Evolutionary conservation across 1,140 invertebrate genomes (phyloP), one percentile per base, ranked within the genome.

Genomic region (Telenomus remus): DNA sequence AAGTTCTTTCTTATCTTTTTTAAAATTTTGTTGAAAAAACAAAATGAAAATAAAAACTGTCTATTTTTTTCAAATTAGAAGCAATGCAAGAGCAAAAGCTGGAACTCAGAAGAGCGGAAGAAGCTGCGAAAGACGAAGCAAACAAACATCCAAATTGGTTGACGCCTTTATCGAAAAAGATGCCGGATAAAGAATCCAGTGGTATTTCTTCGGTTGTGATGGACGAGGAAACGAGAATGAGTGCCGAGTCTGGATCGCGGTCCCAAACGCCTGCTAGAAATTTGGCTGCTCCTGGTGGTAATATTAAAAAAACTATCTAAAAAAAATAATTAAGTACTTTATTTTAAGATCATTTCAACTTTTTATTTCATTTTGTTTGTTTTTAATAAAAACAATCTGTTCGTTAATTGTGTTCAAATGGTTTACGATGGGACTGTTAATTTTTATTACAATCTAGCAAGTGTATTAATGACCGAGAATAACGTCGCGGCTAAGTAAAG

Each of bases 161-260:
- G 4, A 81, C 87, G 0, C 87, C 87, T 14, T 42, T 80, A 11
- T 82, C 83, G 5, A 87, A 84, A 48, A 85, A 82, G 63, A 56
- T 73, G 16, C 14, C 69, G 7, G 53, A 53, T 33, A 65, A 73
- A 27, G 37, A 72, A 12, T 66, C 74, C 0, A 83, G 68, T 43
- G 83, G 73, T 15, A 78, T 88, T n/a, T 86, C 85, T 11, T 89
- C 89, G 0, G 88, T 92, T 34, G 89, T 93, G 4, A 94, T 94
- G 79, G 94, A 95, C 82, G 94, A 96, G 83, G 94, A 96, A 80
- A 96, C 94, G 1, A 91, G 94, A 76, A 96, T 96, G 94, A 95
- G 95, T 87, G 94, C 94, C 9, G 93, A 94, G 64, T 86, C 83
- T 7, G 83, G 83, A 37, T 90, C 89, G 34, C 81, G 90, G 65